Percentiles rank a stretch among this genome's conserved stretches.
Conservation (phyloP, 1,140 invertebrate genomes). For the Aphelinus certus region DNA sequence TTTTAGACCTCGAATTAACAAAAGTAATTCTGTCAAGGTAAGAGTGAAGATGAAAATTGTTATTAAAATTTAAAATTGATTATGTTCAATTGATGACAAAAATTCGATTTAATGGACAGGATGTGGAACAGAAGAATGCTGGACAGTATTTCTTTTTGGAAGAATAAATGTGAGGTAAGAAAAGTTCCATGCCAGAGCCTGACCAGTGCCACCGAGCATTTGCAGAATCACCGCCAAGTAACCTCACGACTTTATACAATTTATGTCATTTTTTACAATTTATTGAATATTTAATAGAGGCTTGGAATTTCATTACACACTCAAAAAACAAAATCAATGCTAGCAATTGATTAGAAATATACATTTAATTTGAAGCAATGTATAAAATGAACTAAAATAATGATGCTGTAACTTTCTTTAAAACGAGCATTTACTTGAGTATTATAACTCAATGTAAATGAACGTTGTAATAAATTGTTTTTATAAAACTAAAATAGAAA, state of each 20-base stretch:
- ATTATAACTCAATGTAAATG: constrained; percentile 7
- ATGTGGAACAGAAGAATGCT: constrained; percentile 94
- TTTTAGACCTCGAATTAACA: constrained; percentile 98
- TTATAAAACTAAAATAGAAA: constrained; percentile 27
- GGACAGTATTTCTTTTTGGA: constrained; percentile 99
- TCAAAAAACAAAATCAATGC: background rate
- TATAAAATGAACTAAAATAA: constrained; percentile 1
- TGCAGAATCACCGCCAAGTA: constrained; percentile 7
- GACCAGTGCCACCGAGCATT: background rate
- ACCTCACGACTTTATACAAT: background rate
- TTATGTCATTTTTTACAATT: constrained; percentile 20
- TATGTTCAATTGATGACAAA: background rate
- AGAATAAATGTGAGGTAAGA: constrained; percentile 72
- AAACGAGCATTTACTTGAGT: background rate
- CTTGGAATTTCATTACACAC: constrained; percentile 19
- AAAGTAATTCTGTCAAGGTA: constrained; percentile 94
- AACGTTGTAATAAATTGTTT: constrained; percentile 27
- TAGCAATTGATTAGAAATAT: constrained; percentile 8
- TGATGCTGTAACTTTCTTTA: constrained; percentile 15
- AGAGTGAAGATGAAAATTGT: constrained; percentile 22
- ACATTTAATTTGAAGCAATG: constrained; percentile 5
- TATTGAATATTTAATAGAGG: constrained; percentile 9
- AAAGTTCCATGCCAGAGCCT: constrained; percentile 2
- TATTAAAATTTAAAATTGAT: constrained; percentile 2
- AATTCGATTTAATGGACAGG: constrained; percentile 68